A percentile compares a stretch with the other conserved stretches of the same genome.
phyloP scores from a whole-genome alignment of 2,888 invertebrate species.

The Osmoderma eremita region DNA sequence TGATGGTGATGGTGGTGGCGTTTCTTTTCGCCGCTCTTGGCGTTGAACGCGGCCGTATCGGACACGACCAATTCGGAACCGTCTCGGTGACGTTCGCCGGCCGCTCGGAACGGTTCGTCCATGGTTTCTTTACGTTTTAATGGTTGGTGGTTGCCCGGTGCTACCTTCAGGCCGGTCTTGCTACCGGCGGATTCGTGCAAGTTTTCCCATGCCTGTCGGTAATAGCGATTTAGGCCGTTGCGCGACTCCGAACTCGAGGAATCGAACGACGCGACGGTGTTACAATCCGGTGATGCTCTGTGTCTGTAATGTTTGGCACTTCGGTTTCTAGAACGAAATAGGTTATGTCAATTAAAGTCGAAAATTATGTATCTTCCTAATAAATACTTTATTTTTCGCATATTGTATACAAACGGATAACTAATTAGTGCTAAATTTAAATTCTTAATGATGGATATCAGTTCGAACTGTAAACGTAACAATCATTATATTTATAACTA shows the following conservation, averaged over 20 bases:
- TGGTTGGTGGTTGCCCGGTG: slow-evolving; percentile 66
- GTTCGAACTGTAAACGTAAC: too few relatives aligned
- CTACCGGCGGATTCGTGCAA: slow-evolving; percentile 82
- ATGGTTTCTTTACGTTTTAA: slow-evolving; percentile 76
- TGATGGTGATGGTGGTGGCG: slow-evolving; percentile 81
- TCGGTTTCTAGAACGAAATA: slow-evolving; percentile 70
- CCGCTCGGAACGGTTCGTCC: slow-evolving; percentile 70
- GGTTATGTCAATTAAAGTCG: too few relatives aligned
- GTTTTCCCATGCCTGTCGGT: slow-evolving; percentile 93
- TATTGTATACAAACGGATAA: too few relatives aligned
- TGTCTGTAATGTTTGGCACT: slow-evolving; percentile 89
- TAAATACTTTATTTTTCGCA: too few relatives aligned
- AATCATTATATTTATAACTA: too few relatives aligned
- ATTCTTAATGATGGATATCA: too few relatives aligned
- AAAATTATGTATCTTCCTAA: too few relatives aligned
- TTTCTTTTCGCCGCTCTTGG: slow-evolving; percentile 67
- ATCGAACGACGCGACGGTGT: slow-evolving; percentile 90
- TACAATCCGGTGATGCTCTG: slow-evolving; percentile 89
- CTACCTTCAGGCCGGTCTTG: slow-evolving; percentile 59
- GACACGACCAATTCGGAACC: slow-evolving; percentile 82
- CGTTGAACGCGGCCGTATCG: slow-evolving; percentile 66
- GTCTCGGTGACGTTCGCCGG: slow-evolving; percentile 65
- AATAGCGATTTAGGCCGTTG: slow-evolving; percentile 83
- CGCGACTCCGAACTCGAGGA: slow-evolving; percentile 77
- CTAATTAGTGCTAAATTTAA: too few relatives aligned